Percentiles rank a stretch among this genome's conserved stretches.
Evolutionary conservation across 2,888 invertebrate species (phyloP).

Genomic region (Agonopterix subpropinquella): DNA sequence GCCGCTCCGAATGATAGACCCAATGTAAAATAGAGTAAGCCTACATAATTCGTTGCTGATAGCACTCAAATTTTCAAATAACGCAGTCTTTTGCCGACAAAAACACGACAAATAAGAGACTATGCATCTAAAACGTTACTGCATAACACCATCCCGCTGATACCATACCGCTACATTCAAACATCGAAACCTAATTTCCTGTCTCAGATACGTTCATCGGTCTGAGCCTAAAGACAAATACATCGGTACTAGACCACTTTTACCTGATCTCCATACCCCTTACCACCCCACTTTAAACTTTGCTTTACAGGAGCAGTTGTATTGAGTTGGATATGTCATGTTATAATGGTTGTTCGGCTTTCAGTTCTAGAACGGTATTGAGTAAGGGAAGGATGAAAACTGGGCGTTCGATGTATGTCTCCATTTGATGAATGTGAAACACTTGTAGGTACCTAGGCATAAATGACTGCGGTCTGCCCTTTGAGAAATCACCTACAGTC

Average conservation of each 20-base stretch:
- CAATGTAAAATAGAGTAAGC: too few species aligned
- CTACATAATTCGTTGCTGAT: too few species aligned
- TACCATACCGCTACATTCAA: constrained; percentile 42
- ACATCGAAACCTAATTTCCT: constrained; percentile 74
- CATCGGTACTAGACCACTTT: constrained; percentile 33
- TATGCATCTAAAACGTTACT: background rate
- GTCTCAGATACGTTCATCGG: constrained; percentile 61
- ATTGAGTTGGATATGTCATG: constrained; percentile 25
- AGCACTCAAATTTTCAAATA: too few species aligned
- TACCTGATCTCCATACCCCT: constrained; percentile 26
- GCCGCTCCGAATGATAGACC: too few species aligned
- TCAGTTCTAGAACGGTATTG: constrained; percentile 15
- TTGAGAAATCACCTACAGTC: too few species aligned
- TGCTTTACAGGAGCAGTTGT: constrained; percentile 12
- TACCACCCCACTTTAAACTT: constrained; percentile 4
- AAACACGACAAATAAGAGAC: too few species aligned
- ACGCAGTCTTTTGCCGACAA: too few species aligned
- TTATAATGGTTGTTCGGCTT: constrained; percentile 18
- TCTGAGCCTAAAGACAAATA: constrained; percentile 69
- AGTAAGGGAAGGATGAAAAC: constrained; percentile 36
- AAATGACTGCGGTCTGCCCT: too few species aligned
- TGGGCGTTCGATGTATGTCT: constrained; percentile 11
- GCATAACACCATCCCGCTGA: constrained; percentile 36
- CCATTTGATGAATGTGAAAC: background rate
- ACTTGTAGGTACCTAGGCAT: too few species aligned